phyloP scores from a whole-genome alignment of 2,888 invertebrate species.

The Yponomeuta plumbellus region DNA sequence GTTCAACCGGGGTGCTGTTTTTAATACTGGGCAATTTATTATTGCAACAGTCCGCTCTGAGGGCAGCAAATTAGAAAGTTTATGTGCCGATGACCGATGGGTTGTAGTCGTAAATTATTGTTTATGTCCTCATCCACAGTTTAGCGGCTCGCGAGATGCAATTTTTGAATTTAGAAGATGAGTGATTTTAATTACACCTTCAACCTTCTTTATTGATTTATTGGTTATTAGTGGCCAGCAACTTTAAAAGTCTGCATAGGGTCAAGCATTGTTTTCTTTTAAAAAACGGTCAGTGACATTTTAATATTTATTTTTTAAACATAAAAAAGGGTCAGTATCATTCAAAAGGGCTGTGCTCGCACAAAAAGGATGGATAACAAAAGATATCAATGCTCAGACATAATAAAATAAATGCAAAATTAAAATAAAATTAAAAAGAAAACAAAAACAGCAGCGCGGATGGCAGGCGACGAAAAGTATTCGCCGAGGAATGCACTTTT shows the following conservation, averaged over 20 bases:
- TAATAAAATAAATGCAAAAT: constrained; percentile 11
- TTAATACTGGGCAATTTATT: constrained; percentile 58
- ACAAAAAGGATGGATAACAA: constrained; percentile 31
- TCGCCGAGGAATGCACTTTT: constrained; percentile 68
- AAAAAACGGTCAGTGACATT: not conserved
- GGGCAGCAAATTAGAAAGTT: constrained; percentile 71
- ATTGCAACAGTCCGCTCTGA: constrained; percentile 45
- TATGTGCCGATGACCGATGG: constrained; percentile 55
- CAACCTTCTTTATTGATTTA: constrained; percentile 48
- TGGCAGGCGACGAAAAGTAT: constrained; percentile 73
- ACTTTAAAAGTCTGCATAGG: constrained; percentile 31
- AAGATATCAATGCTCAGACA: constrained; percentile 15
- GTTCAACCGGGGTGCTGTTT: constrained; percentile 59
- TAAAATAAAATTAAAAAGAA: constrained; percentile 50
- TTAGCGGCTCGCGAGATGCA: constrained; percentile 47
- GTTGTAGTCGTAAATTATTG: constrained; percentile 54
- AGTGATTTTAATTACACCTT: constrained; percentile 62
- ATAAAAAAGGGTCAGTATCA: constrained; percentile 62
- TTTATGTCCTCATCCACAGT: constrained; percentile 59
- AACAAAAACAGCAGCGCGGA: constrained; percentile 30
- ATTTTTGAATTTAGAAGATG: constrained; percentile 37
- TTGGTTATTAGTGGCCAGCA: constrained; percentile 44
- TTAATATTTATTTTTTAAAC: not conserved
- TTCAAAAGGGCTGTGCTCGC: constrained; percentile 56
- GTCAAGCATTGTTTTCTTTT: not conserved